phyloP scores from a whole-genome alignment of 2,113 vertebrate genomes.

The Neopipo cinnamomea region DNA sequence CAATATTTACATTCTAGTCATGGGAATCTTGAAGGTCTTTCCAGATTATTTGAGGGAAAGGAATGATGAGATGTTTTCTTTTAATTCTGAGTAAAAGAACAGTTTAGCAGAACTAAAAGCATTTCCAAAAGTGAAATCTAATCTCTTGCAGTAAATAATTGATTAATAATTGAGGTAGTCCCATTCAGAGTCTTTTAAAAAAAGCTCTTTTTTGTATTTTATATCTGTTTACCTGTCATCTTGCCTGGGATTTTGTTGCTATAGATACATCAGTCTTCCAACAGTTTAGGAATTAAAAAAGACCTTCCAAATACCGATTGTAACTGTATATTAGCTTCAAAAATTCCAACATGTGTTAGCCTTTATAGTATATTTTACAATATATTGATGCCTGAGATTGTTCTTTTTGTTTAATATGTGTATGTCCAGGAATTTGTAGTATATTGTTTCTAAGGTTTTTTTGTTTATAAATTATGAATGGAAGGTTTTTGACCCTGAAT shows the following conservation, averaged over 20 bases:
- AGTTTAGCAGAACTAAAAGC: neutral
- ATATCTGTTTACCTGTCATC: neutral
- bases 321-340: neutral
- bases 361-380: neutral
- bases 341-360: neutral
- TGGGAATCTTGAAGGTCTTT: neutral
- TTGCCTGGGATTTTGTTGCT: neutral
- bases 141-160: neutral
- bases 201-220: neutral
- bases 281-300: neutral
- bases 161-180: neutral
- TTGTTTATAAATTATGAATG: conserved; percentile 55
- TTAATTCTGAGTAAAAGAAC: neutral
- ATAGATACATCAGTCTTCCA: neutral
- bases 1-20: neutral
- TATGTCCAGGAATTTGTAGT: conserved; percentile 22
- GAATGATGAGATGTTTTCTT: neutral
- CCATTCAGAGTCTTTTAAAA: neutral
- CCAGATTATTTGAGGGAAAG: neutral
- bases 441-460: neutral
- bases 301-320: neutral
- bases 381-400: neutral
- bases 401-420: neutral
- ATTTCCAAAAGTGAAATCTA: neutral
- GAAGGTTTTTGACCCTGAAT: conserved; percentile 39